Evolutionary conservation across 2,888 invertebrate species (phyloP).

Genomic region (Drosophila sordidula): DNA sequence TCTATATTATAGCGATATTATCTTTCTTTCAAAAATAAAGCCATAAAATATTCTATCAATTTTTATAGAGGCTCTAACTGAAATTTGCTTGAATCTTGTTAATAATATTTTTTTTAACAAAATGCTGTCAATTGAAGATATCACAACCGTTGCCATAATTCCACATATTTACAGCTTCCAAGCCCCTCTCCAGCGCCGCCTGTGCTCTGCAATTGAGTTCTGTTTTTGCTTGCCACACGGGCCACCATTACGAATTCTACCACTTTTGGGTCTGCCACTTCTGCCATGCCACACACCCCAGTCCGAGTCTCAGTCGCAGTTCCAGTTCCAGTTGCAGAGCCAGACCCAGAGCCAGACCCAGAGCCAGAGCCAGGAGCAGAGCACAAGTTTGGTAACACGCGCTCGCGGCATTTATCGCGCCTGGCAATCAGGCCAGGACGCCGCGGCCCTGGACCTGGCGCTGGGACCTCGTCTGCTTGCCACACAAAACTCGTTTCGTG

Average conservation of each 20-base stretch:
- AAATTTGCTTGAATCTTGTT: too few relatives aligned
- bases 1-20: too few relatives aligned
- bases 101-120: too few relatives aligned
- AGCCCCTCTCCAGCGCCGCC: conserved; percentile 17
- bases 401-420: conserved; percentile 64
- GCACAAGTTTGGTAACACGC: conserved; percentile 60
- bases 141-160: too few relatives aligned
- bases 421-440: conserved; percentile 74
- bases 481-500: conserved; percentile 52
- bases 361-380: conserved; percentile 35
- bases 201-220: conserved; percentile 28
- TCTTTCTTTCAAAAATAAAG: too few relatives aligned
- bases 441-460: conserved; percentile 47
- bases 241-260: conserved; percentile 78
- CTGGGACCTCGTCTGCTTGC: conserved; percentile 34
- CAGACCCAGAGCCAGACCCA: conserved; percentile 31
- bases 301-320: conserved; percentile 6
- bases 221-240: conserved; percentile 35
- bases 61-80: too few relatives aligned
- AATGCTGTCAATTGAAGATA: too few relatives aligned
- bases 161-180: background rate
- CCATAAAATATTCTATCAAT: too few relatives aligned
- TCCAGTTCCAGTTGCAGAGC: conserved; percentile 20
- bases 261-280: conserved; percentile 60
- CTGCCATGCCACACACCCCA: conserved; percentile 47